Evolutionary conservation across 2,888 invertebrate species (phyloP).

Genomic region (Candidula unifasciata): DNA sequence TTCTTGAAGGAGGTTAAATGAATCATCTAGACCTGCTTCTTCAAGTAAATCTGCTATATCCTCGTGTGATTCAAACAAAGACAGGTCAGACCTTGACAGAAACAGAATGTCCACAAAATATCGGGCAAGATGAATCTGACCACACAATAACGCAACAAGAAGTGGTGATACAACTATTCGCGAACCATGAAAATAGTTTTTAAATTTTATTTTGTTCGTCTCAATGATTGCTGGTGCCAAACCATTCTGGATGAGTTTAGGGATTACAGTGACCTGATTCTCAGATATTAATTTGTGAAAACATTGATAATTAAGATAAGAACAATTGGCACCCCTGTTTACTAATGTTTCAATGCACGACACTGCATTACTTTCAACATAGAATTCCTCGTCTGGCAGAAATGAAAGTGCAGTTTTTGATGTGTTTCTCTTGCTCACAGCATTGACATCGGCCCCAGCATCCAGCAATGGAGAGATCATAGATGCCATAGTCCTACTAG

Average conservation of each 20-base stretch:
- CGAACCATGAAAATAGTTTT: fast-evolving
- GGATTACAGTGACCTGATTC: not conserved
- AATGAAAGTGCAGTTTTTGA: constrained; percentile 13
- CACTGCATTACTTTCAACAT: not conserved
- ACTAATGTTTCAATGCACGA: not conserved
- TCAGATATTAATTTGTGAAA: not conserved
- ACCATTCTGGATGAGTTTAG: not conserved
- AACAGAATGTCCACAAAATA: constrained; percentile 13
- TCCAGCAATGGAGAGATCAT: not conserved
- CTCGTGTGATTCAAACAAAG: not conserved
- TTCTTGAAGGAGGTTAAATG: not conserved
- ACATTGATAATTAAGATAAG: not conserved
- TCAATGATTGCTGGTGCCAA: not conserved
- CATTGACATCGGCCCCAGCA: constrained; percentile 15
- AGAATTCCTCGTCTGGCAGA: not conserved
- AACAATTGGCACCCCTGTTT: not conserved
- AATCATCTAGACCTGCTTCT: not conserved
- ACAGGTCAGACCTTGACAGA: constrained; percentile 1
- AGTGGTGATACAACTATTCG: not conserved
- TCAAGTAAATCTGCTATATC: not conserved
- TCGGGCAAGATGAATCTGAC: not conserved
- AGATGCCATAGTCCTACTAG: not conserved
- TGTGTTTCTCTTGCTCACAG: not conserved
- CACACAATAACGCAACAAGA: not conserved
- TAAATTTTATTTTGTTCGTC: not conserved